phyloP scores from a whole-genome alignment of 2,797 vertebrate genomes.

The Eremophila alpestris region DNA sequence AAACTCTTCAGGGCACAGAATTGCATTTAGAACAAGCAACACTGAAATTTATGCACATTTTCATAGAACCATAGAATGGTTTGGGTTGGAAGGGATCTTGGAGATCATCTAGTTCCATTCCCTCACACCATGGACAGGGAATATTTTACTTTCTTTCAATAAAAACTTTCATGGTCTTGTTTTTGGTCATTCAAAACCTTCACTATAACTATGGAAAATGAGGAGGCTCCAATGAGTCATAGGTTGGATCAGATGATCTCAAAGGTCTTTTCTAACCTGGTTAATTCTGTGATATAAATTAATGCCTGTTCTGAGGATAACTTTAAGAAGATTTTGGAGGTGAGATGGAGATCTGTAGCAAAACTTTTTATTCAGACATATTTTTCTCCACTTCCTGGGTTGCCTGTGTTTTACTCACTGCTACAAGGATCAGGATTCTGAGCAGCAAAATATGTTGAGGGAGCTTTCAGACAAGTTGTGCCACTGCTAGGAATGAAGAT shows the following conservation, averaged over 20 bases:
- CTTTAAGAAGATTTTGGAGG: background rate
- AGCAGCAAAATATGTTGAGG: background rate
- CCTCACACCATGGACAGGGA: accelerated
- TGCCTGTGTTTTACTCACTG: background rate
- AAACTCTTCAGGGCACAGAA: background rate
- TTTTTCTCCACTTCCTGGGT: background rate
- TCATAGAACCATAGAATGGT: background rate
- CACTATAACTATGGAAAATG: background rate
- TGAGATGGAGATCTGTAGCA: background rate
- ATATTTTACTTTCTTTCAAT: background rate
- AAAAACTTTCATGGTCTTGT: background rate
- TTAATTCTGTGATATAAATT: background rate
- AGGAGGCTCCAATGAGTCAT: background rate
- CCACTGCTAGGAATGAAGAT: background rate
- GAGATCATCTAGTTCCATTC: background rate
- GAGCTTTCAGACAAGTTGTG: background rate
- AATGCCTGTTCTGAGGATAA: background rate
- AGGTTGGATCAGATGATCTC: background rate
- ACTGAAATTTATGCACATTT: background rate
- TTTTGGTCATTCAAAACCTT: background rate
- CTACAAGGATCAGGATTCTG: background rate
- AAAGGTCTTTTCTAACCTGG: background rate
- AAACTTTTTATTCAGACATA: background rate
- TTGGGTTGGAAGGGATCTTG: background rate
- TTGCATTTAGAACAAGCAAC: background rate